Evolutionary conservation across 2,888 invertebrate genomes (phyloP).

Genomic region (Eupelmus urozonus): DNA sequence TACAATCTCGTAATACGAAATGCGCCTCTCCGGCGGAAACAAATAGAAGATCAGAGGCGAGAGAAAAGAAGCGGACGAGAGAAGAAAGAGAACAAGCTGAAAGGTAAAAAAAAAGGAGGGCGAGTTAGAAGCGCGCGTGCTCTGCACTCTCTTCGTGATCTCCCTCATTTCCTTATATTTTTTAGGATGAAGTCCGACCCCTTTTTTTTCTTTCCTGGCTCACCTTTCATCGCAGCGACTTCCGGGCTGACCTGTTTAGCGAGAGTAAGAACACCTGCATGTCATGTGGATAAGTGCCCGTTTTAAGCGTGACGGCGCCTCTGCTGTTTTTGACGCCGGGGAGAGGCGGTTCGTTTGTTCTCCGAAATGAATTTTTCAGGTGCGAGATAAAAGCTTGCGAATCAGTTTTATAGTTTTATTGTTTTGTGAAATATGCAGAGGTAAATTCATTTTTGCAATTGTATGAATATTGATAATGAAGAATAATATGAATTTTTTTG

Average conservation of each 20-base stretch:
- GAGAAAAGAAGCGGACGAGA: not conserved
- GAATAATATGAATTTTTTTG: no score
- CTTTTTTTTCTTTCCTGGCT: not conserved
- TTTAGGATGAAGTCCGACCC: slow-evolving; percentile 28
- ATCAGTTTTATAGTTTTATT: no score
- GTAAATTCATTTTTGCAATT: no score
- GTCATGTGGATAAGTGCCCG: not conserved
- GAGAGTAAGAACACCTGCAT: not conserved
- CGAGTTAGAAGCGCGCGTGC: not conserved
- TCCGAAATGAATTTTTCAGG: slow-evolving; percentile 1
- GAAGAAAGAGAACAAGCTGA: not conserved
- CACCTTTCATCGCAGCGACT: slow-evolving; percentile 19
- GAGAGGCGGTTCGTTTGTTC: not conserved
- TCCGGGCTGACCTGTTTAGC: slow-evolving; percentile 33
- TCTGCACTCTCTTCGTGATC: slow-evolving; percentile 2
- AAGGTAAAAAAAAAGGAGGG: not conserved
- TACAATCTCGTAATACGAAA: slow-evolving; percentile 13
- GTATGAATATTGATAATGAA: no score
- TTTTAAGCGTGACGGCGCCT: not conserved
- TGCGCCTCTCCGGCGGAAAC: slow-evolving; percentile 12
- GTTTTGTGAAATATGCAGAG: no score
- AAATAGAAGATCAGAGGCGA: slow-evolving; percentile 20
- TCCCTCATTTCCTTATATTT: slow-evolving; percentile 35
- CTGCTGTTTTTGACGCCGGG: not conserved
- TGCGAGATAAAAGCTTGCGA: no score